Percentiles rank a stretch among this genome's conserved stretches.
Evolutionary conservation across 2,888 invertebrate species (phyloP).

Genomic region (Sinodicranocentrus sp.): DNA sequence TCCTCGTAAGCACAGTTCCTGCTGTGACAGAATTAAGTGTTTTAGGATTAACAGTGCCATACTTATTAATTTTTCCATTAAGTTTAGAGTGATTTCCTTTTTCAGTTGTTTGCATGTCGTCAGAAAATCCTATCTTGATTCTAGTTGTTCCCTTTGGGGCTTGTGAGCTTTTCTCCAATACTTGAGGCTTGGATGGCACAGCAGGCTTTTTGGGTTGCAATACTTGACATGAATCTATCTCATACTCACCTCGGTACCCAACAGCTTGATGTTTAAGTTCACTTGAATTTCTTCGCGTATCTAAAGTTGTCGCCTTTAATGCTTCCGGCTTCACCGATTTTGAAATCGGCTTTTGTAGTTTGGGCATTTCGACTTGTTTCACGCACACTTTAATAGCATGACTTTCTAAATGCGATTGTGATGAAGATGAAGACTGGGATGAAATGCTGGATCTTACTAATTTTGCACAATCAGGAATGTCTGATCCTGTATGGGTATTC

Average conservation of each 20-base stretch:
- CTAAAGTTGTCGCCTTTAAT: slow-evolving; percentile 64
- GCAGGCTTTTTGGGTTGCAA: slow-evolving; percentile 48
- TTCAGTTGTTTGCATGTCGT: slow-evolving; percentile 54
- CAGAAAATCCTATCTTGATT: slow-evolving; percentile 68
- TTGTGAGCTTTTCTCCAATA: slow-evolving; percentile 31
- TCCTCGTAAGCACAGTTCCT: slow-evolving; percentile 71
- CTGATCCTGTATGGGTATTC: slow-evolving; percentile 25
- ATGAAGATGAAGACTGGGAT: slow-evolving; percentile 27
- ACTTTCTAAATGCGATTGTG: slow-evolving; percentile 46
- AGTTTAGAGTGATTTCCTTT: slow-evolving; percentile 32
- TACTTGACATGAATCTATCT: not conserved
- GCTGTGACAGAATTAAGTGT: slow-evolving; percentile 45
- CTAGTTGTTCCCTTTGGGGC: slow-evolving; percentile 43
- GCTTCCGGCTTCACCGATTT: slow-evolving; percentile 71
- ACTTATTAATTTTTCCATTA: slow-evolving; percentile 70
- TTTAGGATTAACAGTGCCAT: slow-evolving; percentile 73
- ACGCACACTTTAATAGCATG: slow-evolving; percentile 74
- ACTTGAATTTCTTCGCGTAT: not conserved
- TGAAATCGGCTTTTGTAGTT: slow-evolving; percentile 72
- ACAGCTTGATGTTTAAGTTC: not conserved
- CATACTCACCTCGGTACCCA: not conserved
- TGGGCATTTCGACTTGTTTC: slow-evolving; percentile 75
- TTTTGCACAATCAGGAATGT: slow-evolving; percentile 53
- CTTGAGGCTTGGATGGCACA: slow-evolving; percentile 59
- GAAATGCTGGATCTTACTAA: slow-evolving; percentile 13